Percentiles rank a stretch among this genome's conserved stretches.
These are phyloP conservation scores for Pungitius pungitius DNA, from an alignment of 2,113 vertebrate species.

Conservation along the genomic window DNA sequence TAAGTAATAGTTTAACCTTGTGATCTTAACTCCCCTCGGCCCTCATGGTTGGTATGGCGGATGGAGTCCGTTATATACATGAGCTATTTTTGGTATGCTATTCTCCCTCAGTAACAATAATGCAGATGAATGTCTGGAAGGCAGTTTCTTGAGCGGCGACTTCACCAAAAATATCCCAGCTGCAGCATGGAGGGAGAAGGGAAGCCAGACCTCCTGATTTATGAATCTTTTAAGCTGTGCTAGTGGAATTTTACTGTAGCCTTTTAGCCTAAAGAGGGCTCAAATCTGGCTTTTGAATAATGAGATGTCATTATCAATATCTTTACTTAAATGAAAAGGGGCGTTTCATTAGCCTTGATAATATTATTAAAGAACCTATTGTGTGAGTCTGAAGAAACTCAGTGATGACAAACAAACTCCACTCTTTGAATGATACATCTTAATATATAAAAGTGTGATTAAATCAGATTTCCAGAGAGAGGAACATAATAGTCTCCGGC, in stretches of 20 bases:
- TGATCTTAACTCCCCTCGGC: conserved; percentile 71
- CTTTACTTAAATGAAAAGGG: not conserved
- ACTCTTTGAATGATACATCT: too few relatives aligned
- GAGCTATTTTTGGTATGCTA: conserved; percentile 72
- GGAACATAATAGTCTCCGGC: too few relatives aligned
- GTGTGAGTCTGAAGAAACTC: too few relatives aligned
- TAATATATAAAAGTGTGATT: not conserved
- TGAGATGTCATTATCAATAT: conserved; percentile 9
- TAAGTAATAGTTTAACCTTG: conserved; percentile 77
- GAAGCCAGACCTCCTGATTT: conserved; percentile 45
- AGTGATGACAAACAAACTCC: too few relatives aligned
- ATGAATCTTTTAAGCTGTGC: conserved; percentile 8
- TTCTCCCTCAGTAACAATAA: conserved; percentile 79
- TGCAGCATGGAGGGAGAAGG: conserved; percentile 40
- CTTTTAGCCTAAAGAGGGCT: not conserved
- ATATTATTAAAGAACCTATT: too few relatives aligned
- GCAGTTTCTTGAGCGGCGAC: conserved; percentile 32
- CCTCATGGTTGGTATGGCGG: conserved; percentile 53
- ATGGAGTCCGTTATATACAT: conserved; percentile 46
- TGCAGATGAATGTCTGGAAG: conserved; percentile 55
- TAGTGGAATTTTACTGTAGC: not conserved
- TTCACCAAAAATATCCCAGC: conserved; percentile 57
- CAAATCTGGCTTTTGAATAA: conserved; percentile 2
- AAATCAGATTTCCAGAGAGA: too few relatives aligned
- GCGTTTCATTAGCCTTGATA: too few relatives aligned